Percentiles rank a stretch among this genome's conserved stretches.
These are phyloP conservation scores for Acleris holmiana DNA, from an alignment of 2,888 invertebrate genomes.

Conservation along the genomic window DNA sequence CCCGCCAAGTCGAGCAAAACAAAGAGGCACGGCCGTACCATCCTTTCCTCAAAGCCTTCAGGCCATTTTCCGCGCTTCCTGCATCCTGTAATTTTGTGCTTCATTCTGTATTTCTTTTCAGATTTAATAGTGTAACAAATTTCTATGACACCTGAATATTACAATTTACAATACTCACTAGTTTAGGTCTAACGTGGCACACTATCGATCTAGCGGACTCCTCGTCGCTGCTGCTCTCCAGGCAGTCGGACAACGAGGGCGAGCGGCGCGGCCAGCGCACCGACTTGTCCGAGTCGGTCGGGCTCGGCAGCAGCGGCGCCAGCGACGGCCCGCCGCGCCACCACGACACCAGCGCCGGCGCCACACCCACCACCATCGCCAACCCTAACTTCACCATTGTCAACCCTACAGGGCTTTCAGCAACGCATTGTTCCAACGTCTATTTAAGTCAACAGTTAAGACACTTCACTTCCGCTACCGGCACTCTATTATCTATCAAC, in stretches of 20 bases:
- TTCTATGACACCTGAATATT: background rate
- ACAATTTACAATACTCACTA: slow-evolving; percentile 59
- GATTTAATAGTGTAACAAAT: too few species aligned
- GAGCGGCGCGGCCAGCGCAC: slow-evolving; percentile 69
- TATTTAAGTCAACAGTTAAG: slow-evolving; percentile 67
- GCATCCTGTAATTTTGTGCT: too few species aligned
- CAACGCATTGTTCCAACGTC: slow-evolving; percentile 66
- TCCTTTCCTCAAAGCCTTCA: too few species aligned
- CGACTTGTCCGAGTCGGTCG: slow-evolving; percentile 58
- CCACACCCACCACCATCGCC: slow-evolving; percentile 82
- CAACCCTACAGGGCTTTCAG: slow-evolving; percentile 45
- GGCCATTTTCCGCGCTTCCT: too few species aligned
- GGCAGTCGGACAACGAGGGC: slow-evolving; percentile 79
- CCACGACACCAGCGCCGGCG: slow-evolving; percentile 80
- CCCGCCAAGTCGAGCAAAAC: too few species aligned
- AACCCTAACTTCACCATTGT: slow-evolving; percentile 75
- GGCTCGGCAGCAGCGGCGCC: slow-evolving; percentile 54
- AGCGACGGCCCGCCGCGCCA: slow-evolving; percentile 73
- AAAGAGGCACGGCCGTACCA: too few species aligned
- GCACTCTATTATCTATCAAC: slow-evolving; percentile 61
- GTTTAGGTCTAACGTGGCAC: slow-evolving; percentile 76
- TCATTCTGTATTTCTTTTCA: too few species aligned
- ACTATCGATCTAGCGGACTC: slow-evolving; percentile 77
- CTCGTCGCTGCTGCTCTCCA: slow-evolving; percentile 77
- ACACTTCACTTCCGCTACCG: slow-evolving; percentile 59